phyloP scores from a whole-genome alignment of 2,888 invertebrate species.

The Andrena bicolor region DNA sequence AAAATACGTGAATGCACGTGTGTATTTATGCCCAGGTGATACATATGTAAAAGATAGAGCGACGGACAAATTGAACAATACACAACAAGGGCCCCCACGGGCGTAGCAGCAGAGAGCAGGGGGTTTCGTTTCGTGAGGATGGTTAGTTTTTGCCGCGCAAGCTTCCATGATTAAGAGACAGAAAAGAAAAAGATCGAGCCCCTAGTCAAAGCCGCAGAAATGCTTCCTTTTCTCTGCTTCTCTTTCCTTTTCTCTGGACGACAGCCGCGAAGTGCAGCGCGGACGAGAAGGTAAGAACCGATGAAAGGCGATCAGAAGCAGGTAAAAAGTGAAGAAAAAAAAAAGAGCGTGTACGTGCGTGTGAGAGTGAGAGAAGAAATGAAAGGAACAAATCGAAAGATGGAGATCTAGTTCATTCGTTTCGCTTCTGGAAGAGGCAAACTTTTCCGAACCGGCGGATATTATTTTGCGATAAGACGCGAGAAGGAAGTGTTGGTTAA shows the following conservation, averaged over 20 bases:
- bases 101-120: constrained; percentile 67
- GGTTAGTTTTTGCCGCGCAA: constrained; percentile 65
- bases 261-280: not conserved
- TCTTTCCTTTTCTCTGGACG: constrained; percentile 9
- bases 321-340: not conserved
- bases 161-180: constrained; percentile 45
- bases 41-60: constrained; percentile 70
- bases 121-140: constrained; percentile 52
- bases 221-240: not conserved
- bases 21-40: constrained; percentile 57
- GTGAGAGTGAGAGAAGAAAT: constrained; percentile 8
- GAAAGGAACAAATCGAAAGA: not conserved
- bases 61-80: constrained; percentile 80
- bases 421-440: not conserved
- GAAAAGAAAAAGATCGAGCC: constrained; percentile 23
- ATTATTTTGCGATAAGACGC: constrained; percentile 1
- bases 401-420: constrained; percentile 1
- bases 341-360: not conserved
- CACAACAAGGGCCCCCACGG: constrained; percentile 83
- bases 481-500: not conserved
- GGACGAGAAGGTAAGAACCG: constrained; percentile 11
- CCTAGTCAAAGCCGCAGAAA: constrained; percentile 18
- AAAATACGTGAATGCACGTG: constrained; percentile 41
- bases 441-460: not conserved
- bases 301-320: not conserved